A percentile compares a stretch with the other conserved stretches of the same genome.
Conservation (phyloP, 2,888 invertebrate species). For the Clusia tigrina region DNA sequence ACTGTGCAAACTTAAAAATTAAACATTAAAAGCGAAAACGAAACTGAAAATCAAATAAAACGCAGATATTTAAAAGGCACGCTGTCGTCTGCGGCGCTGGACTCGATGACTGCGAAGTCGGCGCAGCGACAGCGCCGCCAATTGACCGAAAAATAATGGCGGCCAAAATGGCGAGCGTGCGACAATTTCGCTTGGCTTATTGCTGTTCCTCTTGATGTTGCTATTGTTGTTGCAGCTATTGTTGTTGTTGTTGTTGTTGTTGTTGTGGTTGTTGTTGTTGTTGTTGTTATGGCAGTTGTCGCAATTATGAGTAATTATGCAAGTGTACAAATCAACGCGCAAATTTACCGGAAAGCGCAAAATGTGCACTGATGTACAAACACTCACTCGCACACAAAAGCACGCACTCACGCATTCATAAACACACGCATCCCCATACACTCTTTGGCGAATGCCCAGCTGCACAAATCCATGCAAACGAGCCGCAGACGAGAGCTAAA, state of each 20-base stretch:
- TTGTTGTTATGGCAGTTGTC: neutral
- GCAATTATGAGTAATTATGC: conserved; percentile 24
- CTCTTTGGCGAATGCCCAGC: too few relatives aligned
- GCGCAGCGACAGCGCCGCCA: conserved; percentile 10
- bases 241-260: too few relatives aligned
- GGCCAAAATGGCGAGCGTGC: conserved; percentile 33
- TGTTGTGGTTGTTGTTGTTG: too few relatives aligned
- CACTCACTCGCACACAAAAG: neutral
- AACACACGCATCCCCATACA: too few relatives aligned
- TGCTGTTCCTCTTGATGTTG: too few relatives aligned
- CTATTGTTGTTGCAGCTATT: too few relatives aligned
- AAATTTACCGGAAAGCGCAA: conserved; percentile 28
- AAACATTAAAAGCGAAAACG: conserved; percentile 17
- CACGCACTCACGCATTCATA: too few relatives aligned
- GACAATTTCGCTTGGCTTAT: neutral
- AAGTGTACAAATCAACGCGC: conserved; percentile 23
- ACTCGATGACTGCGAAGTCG: neutral
- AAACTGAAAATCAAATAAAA: conserved; percentile 16
- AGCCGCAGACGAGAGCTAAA: too few relatives aligned
- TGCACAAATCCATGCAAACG: too few relatives aligned
- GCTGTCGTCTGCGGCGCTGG: neutral
- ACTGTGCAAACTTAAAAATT: neutral
- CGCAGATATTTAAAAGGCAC: conserved; percentile 17
- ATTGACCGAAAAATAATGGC: conserved; percentile 34
- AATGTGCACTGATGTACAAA: neutral